Evolutionary conservation across 2,797 vertebrate species (phyloP), one percentile per base, ranked within the genome.

Genomic region (Holocentrus rufus): DNA sequence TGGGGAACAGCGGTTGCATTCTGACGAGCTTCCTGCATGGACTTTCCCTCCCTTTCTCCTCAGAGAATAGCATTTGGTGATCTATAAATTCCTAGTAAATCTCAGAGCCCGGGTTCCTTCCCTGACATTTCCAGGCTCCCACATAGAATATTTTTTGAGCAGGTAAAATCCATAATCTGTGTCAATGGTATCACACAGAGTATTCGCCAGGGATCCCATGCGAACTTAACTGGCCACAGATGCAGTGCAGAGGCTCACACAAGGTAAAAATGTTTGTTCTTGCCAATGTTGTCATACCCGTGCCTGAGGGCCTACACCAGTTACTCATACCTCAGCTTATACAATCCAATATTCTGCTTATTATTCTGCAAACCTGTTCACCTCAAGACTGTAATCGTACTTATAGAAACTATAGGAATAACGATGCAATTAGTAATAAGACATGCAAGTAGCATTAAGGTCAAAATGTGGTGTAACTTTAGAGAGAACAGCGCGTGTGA

Each of bases 101-200:
- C 89, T 91, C 71, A 68, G 82, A 86, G 84, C 82, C 86, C 76
- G 80, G 85, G 87, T 83, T 88, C 88, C 87, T 91, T 85, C 87
- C 89, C 85, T 94, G 93, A 93, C 92, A 94, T 94, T 94, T 94
- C 85, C 88, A 89, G 74, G 86, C 88, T 90, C 86, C 87, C 85
- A 89, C 91, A 90, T 90, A 93, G 89, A 87, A 90, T 91, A 93
- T 94, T 94, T 27, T 93, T 93, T 92, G 91, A 90, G 81, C 87
- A 91, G 92, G 91, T 86, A 90, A 93, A 94, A 95, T 94, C 94
- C 83, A 94, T 94, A 94, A 93, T 89, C 84, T 93, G 90, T 93
- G 93, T 94, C 92, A 93, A 94, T 93, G 92, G 92, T 91, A 92
- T 93, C 91, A 92, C 92, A 93, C 81, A 46, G 85, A 82, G 83